Evolutionary conservation across 2,888 invertebrate species (phyloP).

Genomic region (Cheilosia variabilis): DNA sequence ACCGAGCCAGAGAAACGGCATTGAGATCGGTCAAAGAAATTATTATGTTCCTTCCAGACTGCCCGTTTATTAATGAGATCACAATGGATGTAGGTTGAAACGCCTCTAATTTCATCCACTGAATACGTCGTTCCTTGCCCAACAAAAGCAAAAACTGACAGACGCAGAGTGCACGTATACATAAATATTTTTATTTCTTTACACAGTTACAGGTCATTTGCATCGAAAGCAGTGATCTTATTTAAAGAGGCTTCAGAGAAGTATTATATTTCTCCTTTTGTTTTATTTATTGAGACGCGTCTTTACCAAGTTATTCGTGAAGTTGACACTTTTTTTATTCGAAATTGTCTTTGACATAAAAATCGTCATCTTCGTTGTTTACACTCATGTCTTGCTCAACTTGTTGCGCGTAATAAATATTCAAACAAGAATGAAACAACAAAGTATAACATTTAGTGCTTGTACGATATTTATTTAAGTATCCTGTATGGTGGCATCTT

Average conservation of each 20-base stretch:
- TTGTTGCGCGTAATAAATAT: constrained; percentile 1
- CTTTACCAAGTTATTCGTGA: background rate
- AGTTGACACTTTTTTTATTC: background rate
- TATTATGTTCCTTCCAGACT: constrained; percentile 13
- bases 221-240: constrained; percentile 24
- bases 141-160: background rate
- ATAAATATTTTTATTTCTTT: background rate
- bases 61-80: constrained; percentile 55
- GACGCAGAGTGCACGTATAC: background rate
- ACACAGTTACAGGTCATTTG: constrained; percentile 36
- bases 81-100: constrained; percentile 58
- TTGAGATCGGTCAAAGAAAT: constrained; percentile 5
- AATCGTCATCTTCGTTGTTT: constrained; percentile 1
- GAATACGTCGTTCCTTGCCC: background rate
- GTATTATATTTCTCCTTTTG: background rate
- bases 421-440: background rate
- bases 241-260: constrained; percentile 3
- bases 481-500: background rate
- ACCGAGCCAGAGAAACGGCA: background rate
- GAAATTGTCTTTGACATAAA: background rate
- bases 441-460: constrained; percentile 10
- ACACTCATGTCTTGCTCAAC: constrained; percentile 24
- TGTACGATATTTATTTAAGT: constrained; percentile 3
- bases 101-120: constrained; percentile 48
- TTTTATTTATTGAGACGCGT: constrained; percentile 1